Evolutionary conservation across 2,888 invertebrate genomes (phyloP).

Genomic region (Tetragonisca angustula): DNA sequence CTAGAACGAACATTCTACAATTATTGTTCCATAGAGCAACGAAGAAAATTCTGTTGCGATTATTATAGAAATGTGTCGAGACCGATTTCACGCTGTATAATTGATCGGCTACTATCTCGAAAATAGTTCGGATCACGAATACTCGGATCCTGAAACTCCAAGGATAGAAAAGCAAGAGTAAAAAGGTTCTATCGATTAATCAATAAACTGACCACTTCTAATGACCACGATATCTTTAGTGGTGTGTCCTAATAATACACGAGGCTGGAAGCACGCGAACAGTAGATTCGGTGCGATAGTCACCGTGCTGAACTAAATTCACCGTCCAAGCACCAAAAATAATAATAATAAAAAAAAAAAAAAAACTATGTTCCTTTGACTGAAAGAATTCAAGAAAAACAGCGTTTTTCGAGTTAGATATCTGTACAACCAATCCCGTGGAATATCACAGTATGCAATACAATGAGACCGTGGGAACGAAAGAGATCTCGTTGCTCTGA

Average conservation of each 20-base stretch:
- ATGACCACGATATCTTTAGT: constrained; percentile 52
- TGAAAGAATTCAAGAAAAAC: background rate
- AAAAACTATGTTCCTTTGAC: background rate
- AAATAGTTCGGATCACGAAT: background rate
- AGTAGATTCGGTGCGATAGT: constrained; percentile 35
- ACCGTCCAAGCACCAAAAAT: background rate
- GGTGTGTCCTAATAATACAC: constrained; percentile 42
- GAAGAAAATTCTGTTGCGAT: background rate
- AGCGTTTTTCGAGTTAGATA: background rate
- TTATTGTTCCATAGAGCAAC: background rate
- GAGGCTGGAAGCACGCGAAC: constrained; percentile 67
- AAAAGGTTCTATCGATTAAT: constrained; percentile 65
- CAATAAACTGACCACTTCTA: constrained; percentile 66
- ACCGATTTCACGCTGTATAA: background rate
- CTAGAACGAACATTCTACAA: background rate
- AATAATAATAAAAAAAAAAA: no score
- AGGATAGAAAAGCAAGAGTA: background rate
- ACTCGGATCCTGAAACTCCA: background rate
- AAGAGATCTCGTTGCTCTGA: background rate
- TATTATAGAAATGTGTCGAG: background rate
- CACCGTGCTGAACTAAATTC: background rate
- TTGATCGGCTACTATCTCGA: background rate
- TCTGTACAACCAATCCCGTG: background rate
- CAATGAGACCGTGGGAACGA: background rate
- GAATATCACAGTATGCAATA: background rate